phyloP scores from a whole-genome alignment of 2,797 vertebrate species.

The Parambassis ranga region DNA sequence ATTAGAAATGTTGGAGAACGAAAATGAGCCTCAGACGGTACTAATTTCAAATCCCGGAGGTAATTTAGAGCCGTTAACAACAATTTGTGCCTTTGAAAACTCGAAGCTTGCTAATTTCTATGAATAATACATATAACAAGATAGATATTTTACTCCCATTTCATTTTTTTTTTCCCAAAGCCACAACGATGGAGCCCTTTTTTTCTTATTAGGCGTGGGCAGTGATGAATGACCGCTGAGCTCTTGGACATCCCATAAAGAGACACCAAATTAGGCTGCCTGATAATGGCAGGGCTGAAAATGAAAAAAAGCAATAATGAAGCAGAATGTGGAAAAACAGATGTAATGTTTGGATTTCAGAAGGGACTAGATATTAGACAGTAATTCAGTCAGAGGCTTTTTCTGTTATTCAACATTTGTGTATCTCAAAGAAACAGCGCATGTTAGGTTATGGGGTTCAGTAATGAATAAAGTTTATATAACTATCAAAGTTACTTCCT shows the following conservation, averaged over 20 bases:
- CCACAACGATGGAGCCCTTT: neutral
- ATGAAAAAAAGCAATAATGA: conserved; percentile 16
- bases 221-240: conserved; percentile 12
- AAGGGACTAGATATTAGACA: neutral
- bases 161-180: neutral
- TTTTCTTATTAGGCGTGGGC: neutral
- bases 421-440: neutral
- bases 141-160: conserved; percentile 22
- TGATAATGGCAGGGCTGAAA: conserved; percentile 13
- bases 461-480: neutral
- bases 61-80: conserved; percentile 59
- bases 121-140: conserved; percentile 44
- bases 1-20: conserved; percentile 50
- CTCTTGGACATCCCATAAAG: conserved; percentile 15
- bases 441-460: neutral
- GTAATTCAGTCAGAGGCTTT: neutral
- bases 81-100: conserved; percentile 61
- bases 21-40: conserved; percentile 48
- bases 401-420: neutral
- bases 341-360: conserved; percentile 16
- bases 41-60: conserved; percentile 56
- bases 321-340: conserved; percentile 6
- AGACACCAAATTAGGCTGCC: conserved; percentile 12
- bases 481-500: neutral
- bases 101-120: conserved; percentile 39